A percentile compares a stretch with the other conserved stretches of the same genome.
Conservation (phyloP, 1,140 invertebrate species). For the Drosophila micromelanica region DNA sequence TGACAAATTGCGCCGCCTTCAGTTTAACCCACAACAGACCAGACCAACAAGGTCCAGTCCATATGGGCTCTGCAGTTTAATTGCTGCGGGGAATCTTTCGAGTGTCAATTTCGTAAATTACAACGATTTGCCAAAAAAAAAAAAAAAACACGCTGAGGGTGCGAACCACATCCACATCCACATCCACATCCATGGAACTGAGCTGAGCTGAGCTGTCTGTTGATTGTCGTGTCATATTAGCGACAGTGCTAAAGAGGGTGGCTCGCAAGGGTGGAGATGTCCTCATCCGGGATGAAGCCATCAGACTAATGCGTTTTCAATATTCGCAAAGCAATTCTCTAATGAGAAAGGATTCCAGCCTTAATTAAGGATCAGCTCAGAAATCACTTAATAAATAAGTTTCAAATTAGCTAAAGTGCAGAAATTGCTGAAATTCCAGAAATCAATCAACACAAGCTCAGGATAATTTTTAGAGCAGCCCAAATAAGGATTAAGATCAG, state of each 20-base stretch:
- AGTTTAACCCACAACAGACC: conserved; percentile 24
- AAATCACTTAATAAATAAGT: too few relatives aligned
- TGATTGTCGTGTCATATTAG: conserved; percentile 44
- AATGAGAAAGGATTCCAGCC: conserved; percentile 30
- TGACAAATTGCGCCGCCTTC: conserved; percentile 71
- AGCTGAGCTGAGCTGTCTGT: background rate
- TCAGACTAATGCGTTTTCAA: conserved; percentile 76
- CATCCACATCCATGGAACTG: too few relatives aligned
- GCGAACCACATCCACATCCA: background rate
- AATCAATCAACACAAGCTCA: too few relatives aligned
- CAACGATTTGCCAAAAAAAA: conserved; percentile 72
- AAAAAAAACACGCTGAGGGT: background rate
- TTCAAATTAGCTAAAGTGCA: too few relatives aligned
- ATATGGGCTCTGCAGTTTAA: conserved; percentile 51
- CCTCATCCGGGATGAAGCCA: conserved; percentile 54
- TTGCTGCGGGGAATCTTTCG: conserved; percentile 61
- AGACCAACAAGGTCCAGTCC: conserved; percentile 9
- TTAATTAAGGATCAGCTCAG: too few relatives aligned
- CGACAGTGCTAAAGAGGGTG: conserved; percentile 11
- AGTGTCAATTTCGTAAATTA: conserved; percentile 83
- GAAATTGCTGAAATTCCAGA: too few relatives aligned
- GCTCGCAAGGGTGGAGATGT: conserved; percentile 16
- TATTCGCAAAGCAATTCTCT: conserved; percentile 64
- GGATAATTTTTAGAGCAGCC: too few relatives aligned
- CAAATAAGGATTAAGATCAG: too few relatives aligned